phyloP scores from a whole-genome alignment of 2,797 vertebrate genomes.

The Steatocranus sp. region DNA sequence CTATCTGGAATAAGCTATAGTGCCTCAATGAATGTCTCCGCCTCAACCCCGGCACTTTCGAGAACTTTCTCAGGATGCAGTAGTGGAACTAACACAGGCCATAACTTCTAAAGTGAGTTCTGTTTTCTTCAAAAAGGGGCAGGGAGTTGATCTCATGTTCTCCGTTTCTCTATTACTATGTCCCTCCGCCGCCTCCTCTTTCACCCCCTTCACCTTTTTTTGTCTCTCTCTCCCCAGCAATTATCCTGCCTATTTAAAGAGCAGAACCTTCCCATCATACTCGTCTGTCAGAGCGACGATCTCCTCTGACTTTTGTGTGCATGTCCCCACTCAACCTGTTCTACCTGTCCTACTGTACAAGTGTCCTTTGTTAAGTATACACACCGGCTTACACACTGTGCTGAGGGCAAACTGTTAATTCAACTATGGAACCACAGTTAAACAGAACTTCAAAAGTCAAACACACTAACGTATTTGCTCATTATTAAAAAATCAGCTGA shows the following conservation, averaged over 20 bases:
- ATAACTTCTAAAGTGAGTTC: background rate
- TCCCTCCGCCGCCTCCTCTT: background rate
- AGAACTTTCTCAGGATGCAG: background rate
- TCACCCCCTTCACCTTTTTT: background rate
- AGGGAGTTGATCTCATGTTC: slow-evolving; percentile 32
- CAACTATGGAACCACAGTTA: background rate
- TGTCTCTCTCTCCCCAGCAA: slow-evolving; percentile 24
- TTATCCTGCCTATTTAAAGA: slow-evolving; percentile 66
- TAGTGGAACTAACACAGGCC: background rate
- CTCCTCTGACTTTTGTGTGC: slow-evolving; percentile 5
- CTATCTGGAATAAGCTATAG: background rate
- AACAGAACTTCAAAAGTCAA: slow-evolving; percentile 10
- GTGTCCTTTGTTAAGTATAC: slow-evolving; percentile 27
- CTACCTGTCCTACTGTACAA: slow-evolving; percentile 48
- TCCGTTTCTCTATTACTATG: background rate
- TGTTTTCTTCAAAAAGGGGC: background rate
- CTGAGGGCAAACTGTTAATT: background rate
- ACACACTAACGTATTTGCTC: slow-evolving; percentile 24
- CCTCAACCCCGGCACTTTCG: background rate
- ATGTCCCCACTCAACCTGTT: slow-evolving; percentile 53
- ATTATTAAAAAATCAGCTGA: slow-evolving; percentile 6
- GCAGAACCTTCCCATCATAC: slow-evolving; percentile 58
- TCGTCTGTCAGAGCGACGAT: slow-evolving; percentile 22
- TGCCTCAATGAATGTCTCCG: background rate
- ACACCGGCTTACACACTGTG: background rate